Conservation (phyloP, 2,888 invertebrate genomes). For the Aricia artaxerxes region DNA sequence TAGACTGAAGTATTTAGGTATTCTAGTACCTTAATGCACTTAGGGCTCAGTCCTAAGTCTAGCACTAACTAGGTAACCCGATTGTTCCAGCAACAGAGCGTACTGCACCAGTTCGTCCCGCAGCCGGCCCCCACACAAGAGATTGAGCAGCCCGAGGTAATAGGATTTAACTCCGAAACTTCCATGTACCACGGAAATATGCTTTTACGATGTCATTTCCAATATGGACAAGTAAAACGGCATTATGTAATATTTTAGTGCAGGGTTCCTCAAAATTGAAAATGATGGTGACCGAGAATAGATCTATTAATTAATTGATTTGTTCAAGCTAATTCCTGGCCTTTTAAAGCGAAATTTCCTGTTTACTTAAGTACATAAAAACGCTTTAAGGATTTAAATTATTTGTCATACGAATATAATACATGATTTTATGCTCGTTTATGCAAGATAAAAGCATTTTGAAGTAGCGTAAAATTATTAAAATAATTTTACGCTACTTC, state of each 20-base stretch:
- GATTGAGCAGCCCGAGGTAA: conserved; percentile 72
- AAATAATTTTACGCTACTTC: no score
- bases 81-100: conserved; percentile 61
- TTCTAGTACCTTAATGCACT: background rate
- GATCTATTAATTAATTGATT: background rate
- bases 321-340: no score
- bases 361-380: no score
- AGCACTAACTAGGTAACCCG: conserved; percentile 2
- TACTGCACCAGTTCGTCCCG: conserved; percentile 72
- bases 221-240: background rate
- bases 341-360: no score
- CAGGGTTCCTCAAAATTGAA: background rate
- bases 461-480: no score
- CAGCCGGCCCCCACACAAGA: conserved; percentile 75
- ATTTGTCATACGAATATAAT: no score
- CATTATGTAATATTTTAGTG: background rate
- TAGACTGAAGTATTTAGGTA: background rate
- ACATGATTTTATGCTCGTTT: no score
- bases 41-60: background rate
- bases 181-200: background rate
- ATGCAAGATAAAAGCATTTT: no score
- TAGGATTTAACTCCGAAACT: conserved; percentile 36
- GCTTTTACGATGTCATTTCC: background rate
- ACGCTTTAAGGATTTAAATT: no score
- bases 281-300: background rate